phyloP scores from a whole-genome alignment of 2,797 vertebrate genomes.

The Halcyon chelicuti region DNA sequence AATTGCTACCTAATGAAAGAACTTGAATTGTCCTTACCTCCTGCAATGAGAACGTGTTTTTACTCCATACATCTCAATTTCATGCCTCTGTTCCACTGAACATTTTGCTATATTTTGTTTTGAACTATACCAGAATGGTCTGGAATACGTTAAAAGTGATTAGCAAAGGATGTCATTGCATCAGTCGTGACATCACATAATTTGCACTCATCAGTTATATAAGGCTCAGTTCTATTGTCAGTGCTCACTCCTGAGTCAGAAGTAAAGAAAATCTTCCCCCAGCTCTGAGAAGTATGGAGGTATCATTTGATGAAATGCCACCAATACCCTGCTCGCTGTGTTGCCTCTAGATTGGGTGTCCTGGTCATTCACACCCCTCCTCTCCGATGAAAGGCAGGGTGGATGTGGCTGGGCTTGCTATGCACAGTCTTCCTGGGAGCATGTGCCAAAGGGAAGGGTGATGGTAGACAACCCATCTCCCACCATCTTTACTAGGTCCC shows the following conservation, averaged over 20 bases:
- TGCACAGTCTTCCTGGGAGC: not conserved
- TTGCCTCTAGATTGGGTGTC: not conserved
- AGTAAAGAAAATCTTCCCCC: not conserved
- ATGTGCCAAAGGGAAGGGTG: not conserved
- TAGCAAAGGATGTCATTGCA: not conserved
- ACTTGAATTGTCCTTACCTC: constrained; percentile 5
- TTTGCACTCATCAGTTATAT: not conserved
- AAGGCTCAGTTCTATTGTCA: not conserved
- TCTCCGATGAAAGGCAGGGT: not conserved
- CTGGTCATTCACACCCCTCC: not conserved
- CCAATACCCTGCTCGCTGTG: not conserved
- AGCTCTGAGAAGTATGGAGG: not conserved
- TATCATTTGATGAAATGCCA: not conserved
- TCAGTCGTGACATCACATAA: not conserved
- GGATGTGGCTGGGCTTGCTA: not conserved
- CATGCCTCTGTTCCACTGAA: not conserved
- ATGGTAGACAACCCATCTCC: not conserved
- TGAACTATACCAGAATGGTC: not conserved
- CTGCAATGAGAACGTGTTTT: not conserved
- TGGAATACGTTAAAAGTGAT: not conserved
- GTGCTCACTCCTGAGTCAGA: not conserved
- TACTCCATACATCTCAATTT: not conserved
- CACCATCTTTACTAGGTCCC: not conserved
- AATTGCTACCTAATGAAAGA: constrained; percentile 20
- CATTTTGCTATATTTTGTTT: not conserved